Evolutionary conservation across 2,888 invertebrate species (phyloP), one percentile per base, ranked within the genome.

Genomic region (Agrotis exclamationis): DNA sequence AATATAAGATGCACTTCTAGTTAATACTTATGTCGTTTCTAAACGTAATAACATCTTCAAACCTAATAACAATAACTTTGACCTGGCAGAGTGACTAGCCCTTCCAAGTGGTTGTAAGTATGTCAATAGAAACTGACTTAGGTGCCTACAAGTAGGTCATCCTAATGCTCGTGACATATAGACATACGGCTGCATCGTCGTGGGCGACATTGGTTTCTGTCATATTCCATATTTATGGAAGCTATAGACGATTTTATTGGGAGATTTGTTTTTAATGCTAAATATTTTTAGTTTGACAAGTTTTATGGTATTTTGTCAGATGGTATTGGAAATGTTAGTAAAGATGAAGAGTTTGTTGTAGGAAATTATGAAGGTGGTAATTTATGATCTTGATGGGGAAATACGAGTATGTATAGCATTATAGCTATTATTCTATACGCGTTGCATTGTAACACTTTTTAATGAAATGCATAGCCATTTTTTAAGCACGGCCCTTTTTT

Each of bases 111-210:
- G 70, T 44, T 51, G 59, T 69, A 75, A 73, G 75, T 83, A 33
- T 83, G 83, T 83, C 85, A 83, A 79, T 83, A 72, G 83, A 76
- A 74, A 79, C 78, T 72, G 60, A 53, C 14, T 39, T 28, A 63
- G 33, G 48, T 50, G 39, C 20, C 54, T 56, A 39, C 57, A 83
- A 66, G 85, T 85, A 70, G 83, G 83, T 74, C 68, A 62, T 66
- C 67, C 45, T 71, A 69, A 79, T 63, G 63, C 69, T 76, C 76
- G 78, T 81, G 83, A 76, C 64, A 70, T 78, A 59, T 69, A 76
- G 74, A 75, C 39, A 48, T 64, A 76, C 50, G 54, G 57, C 54
- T 59, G 51, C 53, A 44, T 33, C 14, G 83, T 33, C 14, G 83
- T 83, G 80, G 83, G 83, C 79, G 83, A 74, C 47, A 59, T 79